These are phyloP conservation scores for Proteles cristata DNA, from an alignment of 2,113 vertebrate species.

Conservation along the genomic window DNA sequence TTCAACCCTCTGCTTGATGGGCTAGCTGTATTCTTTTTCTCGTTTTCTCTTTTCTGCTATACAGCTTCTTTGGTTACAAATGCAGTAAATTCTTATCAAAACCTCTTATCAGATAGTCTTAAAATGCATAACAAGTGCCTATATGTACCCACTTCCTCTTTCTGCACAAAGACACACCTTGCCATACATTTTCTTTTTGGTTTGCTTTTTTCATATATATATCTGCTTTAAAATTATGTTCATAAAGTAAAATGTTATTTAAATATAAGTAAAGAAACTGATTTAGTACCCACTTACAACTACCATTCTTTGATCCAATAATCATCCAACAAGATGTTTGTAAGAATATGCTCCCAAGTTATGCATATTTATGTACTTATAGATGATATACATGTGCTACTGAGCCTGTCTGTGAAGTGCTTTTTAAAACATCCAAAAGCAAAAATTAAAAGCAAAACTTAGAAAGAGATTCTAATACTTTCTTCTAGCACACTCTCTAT, in stretches of 20 bases:
- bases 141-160: constrained; percentile 67
- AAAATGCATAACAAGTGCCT: constrained; percentile 34
- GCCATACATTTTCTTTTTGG: background rate
- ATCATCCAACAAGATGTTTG: background rate
- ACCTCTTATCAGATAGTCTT: constrained; percentile 45
- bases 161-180: constrained; percentile 61
- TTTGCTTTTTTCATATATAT: background rate
- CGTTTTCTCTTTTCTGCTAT: background rate
- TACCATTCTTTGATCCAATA: background rate
- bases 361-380: background rate
- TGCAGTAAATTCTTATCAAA: constrained; percentile 68
- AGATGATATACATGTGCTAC: background rate
- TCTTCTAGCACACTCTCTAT: background rate
- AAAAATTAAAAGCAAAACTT: constrained; percentile 41
- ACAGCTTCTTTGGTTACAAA: background rate
- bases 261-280: constrained; percentile 10
- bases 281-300: background rate
- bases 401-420: background rate
- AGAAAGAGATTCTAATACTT: background rate
- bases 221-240: constrained; percentile 39
- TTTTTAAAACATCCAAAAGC: background rate
- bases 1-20: background rate
- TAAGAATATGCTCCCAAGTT: background rate
- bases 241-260: background rate
- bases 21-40: background rate